These are phyloP conservation scores for Penaeus monodon DNA, from an alignment of 2,888 invertebrate genomes.

Conservation along the genomic window DNA sequence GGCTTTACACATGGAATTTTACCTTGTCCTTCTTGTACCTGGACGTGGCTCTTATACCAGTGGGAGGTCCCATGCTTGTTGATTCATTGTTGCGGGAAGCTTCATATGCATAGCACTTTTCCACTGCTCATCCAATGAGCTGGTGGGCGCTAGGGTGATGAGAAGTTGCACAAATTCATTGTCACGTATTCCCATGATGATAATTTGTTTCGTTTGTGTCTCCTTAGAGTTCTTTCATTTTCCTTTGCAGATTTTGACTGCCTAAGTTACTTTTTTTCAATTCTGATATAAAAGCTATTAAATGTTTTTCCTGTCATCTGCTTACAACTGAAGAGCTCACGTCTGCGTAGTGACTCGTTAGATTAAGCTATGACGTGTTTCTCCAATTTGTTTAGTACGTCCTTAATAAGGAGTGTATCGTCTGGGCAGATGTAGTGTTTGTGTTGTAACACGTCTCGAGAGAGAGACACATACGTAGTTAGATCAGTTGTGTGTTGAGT, in stretches of 20 bases:
- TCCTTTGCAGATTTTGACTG: conserved; percentile 16
- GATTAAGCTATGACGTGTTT: conserved; percentile 10
- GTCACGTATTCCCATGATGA: conserved; percentile 24
- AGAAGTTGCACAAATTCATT: not conserved
- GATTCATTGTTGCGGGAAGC: conserved; percentile 18
- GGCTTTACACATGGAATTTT: not conserved
- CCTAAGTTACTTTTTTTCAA: conserved; percentile 1
- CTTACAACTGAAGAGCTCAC: conserved; percentile 4
- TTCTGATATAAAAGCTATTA: conserved; percentile 15
- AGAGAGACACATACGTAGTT: conserved; percentile 22
- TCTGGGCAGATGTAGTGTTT: not conserved
- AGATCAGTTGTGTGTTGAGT: conserved; percentile 21
- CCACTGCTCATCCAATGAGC: conserved; percentile 9
- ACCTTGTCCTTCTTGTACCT: not conserved
- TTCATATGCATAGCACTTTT: conserved; percentile 11
- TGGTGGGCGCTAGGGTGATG: not conserved
- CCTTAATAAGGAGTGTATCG: not conserved
- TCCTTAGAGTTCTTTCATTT: not conserved
- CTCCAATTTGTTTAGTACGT: conserved; percentile 18
- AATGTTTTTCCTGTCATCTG: conserved; percentile 21
- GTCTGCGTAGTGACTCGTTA: conserved; percentile 28
- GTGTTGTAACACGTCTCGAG: not conserved
- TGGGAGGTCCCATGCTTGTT: not conserved
- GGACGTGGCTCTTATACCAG: not conserved
- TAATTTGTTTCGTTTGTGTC: not conserved